phyloP scores from a whole-genome alignment of 2,797 vertebrate genomes.

The Pogonophryne albipinna region DNA sequence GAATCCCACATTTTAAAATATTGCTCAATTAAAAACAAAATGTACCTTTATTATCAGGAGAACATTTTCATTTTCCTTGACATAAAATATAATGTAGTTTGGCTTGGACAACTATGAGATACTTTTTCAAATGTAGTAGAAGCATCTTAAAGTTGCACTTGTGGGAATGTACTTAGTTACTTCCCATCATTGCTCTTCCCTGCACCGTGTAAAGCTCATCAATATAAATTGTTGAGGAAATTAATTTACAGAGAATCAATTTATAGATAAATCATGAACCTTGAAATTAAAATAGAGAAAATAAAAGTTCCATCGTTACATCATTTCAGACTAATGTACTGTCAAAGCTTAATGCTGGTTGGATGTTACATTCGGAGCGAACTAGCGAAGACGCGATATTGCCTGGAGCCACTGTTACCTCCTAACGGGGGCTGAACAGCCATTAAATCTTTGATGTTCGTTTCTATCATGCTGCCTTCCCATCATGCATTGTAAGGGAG shows the following conservation, averaged over 20 bases:
- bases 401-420: slow-evolving; percentile 51
- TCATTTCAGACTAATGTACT: slow-evolving; percentile 36
- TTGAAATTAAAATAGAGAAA: slow-evolving; percentile 46
- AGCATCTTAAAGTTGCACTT: no score
- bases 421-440: slow-evolving; percentile 62
- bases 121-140: no score
- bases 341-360: slow-evolving; percentile 46
- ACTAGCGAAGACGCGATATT: slow-evolving; percentile 39
- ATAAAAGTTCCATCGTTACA: neutral
- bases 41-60: neutral
- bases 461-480: slow-evolving; percentile 64
- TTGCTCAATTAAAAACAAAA: neutral
- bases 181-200: no score
- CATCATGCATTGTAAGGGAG: slow-evolving; percentile 59
- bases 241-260: slow-evolving; percentile 28
- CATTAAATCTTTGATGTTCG: slow-evolving; percentile 75
- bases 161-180: no score
- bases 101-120: no score
- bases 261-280: slow-evolving; percentile 44
- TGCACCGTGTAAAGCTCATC: no score
- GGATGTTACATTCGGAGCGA: slow-evolving; percentile 50
- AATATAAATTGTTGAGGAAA: neutral
- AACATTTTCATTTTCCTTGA: neutral
- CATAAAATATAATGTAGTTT: neutral
- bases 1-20: neutral